These are phyloP conservation scores for Pseudopodoces humilis DNA, from an alignment of 2,113 vertebrate genomes.

Conservation along the genomic window DNA sequence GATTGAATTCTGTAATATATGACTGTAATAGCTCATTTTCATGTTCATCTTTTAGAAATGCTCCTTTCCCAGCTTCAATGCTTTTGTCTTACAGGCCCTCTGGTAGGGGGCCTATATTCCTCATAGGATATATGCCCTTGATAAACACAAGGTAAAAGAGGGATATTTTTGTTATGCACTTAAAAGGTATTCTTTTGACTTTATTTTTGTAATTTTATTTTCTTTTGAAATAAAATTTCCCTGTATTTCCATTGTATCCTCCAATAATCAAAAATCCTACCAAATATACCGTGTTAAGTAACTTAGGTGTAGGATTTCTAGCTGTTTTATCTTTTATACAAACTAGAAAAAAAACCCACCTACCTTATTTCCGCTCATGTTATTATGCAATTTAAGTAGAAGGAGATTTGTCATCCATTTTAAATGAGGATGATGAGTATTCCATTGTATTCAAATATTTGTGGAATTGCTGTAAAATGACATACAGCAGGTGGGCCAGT, in stretches of 20 bases:
- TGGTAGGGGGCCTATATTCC: no score
- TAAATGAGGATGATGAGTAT: conserved; percentile 22
- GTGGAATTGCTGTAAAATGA: conserved; percentile 24
- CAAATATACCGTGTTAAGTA: neutral
- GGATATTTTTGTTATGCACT: neutral
- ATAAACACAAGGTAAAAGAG: neutral
- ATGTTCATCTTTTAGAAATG: neutral
- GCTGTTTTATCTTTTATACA: neutral
- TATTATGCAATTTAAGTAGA: conserved; percentile 21
- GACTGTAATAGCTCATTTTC: neutral
- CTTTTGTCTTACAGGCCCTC: neutral
- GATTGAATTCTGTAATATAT: neutral
- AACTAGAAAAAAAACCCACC: neutral
- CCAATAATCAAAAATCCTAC: neutral
- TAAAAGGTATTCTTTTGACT: neutral
- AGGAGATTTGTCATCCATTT: conserved; percentile 19
- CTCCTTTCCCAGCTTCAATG: neutral
- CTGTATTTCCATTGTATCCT: neutral
- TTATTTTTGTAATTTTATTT: neutral
- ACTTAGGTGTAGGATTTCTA: neutral
- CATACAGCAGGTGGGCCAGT: conserved; percentile 39
- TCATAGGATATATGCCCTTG: neutral
- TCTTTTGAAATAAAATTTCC: neutral
- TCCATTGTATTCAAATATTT: conserved; percentile 29
- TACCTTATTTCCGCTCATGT: neutral